phyloP scores from a whole-genome alignment of 2,888 invertebrate species.

The Drosophila recens region DNA sequence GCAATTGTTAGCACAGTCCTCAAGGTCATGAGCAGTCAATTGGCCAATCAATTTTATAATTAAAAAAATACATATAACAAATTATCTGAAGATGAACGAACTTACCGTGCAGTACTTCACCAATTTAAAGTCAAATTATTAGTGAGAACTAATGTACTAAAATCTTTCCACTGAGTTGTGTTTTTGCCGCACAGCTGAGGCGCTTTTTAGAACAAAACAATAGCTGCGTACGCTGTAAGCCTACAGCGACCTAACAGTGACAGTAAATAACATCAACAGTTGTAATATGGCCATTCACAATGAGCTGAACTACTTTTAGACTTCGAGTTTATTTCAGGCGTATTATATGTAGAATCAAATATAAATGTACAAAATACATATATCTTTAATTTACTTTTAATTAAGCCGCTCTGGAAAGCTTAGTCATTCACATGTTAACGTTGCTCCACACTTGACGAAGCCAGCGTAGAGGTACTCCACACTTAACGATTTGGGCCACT shows the following conservation, averaged over 20 bases:
- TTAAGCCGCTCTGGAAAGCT: not conserved
- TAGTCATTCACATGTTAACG: conserved; percentile 23
- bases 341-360: not conserved
- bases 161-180: conserved; percentile 23
- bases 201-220: conserved; percentile 15
- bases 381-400: conserved; percentile 3
- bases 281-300: not conserved
- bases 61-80: not conserved
- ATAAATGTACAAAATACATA: not conserved
- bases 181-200: not conserved
- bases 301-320: not conserved
- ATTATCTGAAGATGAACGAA: not conserved
- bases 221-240: not conserved
- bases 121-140: not conserved
- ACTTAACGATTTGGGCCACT: conserved; percentile 20
- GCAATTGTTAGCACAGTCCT: too few relatives aligned
- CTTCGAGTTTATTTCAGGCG: not conserved
- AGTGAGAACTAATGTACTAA: conserved; percentile 12
- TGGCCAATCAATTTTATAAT: conserved; percentile 1
- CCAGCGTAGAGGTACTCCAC: conserved; percentile 4
- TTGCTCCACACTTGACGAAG: conserved; percentile 18
- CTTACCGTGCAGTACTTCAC: conserved; percentile 17
- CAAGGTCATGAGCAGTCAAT: not conserved
- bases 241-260: conserved; percentile 36
- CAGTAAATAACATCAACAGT: not conserved